Evolutionary conservation across 2,888 invertebrate species (phyloP).

Genomic region (Nymphalis polychloros): DNA sequence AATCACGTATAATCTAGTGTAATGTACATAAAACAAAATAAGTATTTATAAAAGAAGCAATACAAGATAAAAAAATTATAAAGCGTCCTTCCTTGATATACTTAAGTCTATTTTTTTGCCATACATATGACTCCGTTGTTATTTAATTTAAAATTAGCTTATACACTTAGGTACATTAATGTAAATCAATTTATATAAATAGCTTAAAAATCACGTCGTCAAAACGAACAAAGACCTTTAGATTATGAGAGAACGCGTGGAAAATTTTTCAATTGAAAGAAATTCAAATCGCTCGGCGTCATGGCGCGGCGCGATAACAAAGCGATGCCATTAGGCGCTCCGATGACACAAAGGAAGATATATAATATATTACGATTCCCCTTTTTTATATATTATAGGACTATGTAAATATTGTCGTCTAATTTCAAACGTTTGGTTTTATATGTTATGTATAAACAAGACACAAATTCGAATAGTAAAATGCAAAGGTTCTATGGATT

Average conservation of each 20-base stretch:
- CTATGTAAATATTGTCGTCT: conserved; percentile 19
- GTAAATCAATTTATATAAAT: conserved; percentile 5
- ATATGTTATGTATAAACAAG: background rate
- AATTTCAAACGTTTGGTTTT: background rate
- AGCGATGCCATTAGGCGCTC: conserved; percentile 31
- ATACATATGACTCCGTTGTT: too few species aligned
- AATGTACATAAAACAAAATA: too few species aligned
- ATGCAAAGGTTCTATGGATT: background rate
- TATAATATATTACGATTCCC: conserved; percentile 27
- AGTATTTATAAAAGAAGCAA: too few species aligned
- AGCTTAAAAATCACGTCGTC: conserved; percentile 25
- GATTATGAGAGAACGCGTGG: conserved; percentile 30
- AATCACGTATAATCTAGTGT: too few species aligned
- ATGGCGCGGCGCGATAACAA: conserved; percentile 26
- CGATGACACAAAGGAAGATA: conserved; percentile 24
- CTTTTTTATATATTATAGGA: conserved; percentile 21
- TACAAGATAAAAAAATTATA: too few species aligned
- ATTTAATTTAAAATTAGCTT: too few species aligned
- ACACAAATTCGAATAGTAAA: too few species aligned
- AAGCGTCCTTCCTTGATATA: too few species aligned
- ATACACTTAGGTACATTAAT: too few species aligned
- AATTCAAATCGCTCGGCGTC: conserved; percentile 29
- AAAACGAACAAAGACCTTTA: conserved; percentile 29
- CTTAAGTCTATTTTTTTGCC: too few species aligned
- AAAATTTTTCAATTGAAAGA: conserved; percentile 32